These are phyloP conservation scores for Lampropteryx suffumata DNA, from an alignment of 2,888 invertebrate species.

Conservation along the genomic window DNA sequence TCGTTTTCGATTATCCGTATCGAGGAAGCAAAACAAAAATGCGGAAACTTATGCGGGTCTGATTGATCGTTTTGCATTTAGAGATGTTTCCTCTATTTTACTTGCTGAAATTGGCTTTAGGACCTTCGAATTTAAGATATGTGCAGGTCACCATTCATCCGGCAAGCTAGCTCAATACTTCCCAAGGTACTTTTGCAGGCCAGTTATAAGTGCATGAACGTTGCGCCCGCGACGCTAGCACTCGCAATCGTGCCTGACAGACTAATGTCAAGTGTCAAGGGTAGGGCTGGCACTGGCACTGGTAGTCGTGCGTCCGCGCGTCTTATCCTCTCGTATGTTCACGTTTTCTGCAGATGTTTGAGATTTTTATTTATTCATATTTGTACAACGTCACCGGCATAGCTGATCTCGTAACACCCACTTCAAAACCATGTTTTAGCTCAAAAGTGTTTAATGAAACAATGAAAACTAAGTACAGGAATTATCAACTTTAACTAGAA, in stretches of 20 bases:
- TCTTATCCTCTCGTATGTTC: constrained; percentile 18
- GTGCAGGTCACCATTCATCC: not conserved
- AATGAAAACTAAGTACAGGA: not conserved
- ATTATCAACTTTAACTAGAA: constrained; percentile 12
- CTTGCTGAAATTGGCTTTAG: not conserved
- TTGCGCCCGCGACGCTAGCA: constrained; percentile 12
- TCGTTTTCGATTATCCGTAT: constrained; percentile 15
- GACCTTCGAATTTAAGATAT: not conserved
- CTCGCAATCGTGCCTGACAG: constrained; percentile 42
- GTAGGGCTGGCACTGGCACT: constrained; percentile 37
- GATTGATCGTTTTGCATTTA: constrained; percentile 7
- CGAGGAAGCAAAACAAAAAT: constrained; percentile 22
- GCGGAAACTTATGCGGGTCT: constrained; percentile 25
- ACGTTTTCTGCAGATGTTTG: constrained; percentile 13
- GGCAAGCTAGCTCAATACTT: constrained; percentile 11
- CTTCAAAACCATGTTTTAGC: no score
- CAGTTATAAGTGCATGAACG: constrained; percentile 13
- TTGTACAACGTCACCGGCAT: not conserved
- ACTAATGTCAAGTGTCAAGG: constrained; percentile 59
- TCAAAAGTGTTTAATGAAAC: not conserved
- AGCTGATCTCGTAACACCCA: no score
- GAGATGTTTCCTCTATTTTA: constrained; percentile 10
- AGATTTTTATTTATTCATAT: no score
- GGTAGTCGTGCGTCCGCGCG: constrained; percentile 26
- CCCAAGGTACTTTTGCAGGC: constrained; percentile 23